Evolutionary conservation across 2,113 vertebrate species (phyloP).

Genomic region (Esox niger): DNA sequence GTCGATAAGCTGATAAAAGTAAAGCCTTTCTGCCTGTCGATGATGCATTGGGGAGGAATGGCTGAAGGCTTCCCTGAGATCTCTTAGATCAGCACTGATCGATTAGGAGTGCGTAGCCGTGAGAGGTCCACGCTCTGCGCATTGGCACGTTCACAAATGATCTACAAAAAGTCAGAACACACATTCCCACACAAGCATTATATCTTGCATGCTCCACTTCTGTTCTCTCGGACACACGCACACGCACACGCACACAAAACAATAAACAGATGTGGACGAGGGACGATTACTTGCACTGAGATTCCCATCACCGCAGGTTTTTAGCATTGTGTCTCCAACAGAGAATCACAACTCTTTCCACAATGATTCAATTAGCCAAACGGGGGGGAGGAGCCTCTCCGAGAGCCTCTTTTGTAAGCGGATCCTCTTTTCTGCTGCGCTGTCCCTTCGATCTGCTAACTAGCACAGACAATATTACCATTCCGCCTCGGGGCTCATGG

Average conservation of each 20-base stretch:
- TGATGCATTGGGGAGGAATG: neutral
- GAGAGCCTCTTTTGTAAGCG: conserved; percentile 12
- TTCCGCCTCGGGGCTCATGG: no score
- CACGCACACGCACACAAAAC: conserved; percentile 2
- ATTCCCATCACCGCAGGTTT: neutral
- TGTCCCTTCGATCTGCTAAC: conserved; percentile 1
- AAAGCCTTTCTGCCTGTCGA: neutral
- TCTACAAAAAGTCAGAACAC: neutral
- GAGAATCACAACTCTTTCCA: conserved; percentile 6
- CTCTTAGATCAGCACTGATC: neutral
- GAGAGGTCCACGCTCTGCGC: neutral
- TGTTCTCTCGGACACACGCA: neutral
- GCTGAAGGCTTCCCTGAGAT: neutral
- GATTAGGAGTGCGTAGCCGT: neutral
- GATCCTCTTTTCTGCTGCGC: neutral
- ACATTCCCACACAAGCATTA: neutral
- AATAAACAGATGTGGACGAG: neutral
- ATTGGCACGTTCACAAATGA: neutral
- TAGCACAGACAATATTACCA: neutral
- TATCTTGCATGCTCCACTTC: neutral
- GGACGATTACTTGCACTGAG: neutral
- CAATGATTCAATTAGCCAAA: conserved; percentile 35
- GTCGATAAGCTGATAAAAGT: neutral
- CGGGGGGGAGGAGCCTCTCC: neutral
- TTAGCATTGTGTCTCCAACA: conserved; percentile 1